phyloP scores from a whole-genome alignment of 2,888 invertebrate genomes.

The Willowsia nigromaculata region DNA sequence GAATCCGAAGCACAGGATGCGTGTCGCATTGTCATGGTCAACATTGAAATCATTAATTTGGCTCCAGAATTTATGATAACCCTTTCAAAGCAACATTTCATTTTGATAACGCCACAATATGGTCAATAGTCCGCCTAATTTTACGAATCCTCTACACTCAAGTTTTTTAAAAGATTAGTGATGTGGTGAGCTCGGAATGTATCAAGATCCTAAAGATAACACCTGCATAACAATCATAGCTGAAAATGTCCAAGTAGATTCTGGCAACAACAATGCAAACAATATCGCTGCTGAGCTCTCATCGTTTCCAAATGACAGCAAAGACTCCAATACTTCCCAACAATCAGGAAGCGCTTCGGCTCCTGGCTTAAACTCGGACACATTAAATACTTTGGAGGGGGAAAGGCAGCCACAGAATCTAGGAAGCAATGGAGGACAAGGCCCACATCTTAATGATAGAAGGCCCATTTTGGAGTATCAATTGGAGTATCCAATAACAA shows the following conservation, averaged over 20 bases:
- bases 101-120: too few relatives aligned
- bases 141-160: too few relatives aligned
- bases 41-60: too few relatives aligned
- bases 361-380: neutral
- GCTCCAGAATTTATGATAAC: too few relatives aligned
- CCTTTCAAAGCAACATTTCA: too few relatives aligned
- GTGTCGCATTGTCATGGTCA: neutral
- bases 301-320: neutral
- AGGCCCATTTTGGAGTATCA: neutral
- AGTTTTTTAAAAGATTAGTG: neutral
- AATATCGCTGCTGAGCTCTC: neutral
- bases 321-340: neutral
- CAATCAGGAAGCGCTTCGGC: neutral
- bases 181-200: neutral
- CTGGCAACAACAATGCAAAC: neutral
- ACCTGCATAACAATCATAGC: neutral
- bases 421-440: neutral
- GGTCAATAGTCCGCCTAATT: too few relatives aligned
- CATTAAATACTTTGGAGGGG: neutral
- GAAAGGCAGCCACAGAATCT: neutral
- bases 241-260: neutral
- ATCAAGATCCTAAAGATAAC: neutral
- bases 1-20: neutral
- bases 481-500: slow-evolving; percentile 25
- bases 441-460: neutral